These are phyloP conservation scores for Agriopis aurantiaria DNA, from an alignment of 2,888 invertebrate genomes.

Conservation along the genomic window DNA sequence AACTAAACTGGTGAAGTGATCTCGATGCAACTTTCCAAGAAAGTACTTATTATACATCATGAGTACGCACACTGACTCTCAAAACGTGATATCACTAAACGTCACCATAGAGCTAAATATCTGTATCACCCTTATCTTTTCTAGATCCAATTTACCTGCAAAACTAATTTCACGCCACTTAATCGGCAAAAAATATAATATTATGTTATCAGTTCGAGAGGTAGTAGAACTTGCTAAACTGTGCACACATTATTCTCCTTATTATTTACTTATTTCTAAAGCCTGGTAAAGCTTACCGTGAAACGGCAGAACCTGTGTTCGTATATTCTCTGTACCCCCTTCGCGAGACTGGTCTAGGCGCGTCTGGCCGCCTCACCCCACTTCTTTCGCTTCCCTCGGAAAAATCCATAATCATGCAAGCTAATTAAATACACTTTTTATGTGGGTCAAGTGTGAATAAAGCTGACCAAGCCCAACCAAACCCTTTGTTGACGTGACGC, in stretches of 20 bases:
- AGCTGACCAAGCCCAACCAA: constrained; percentile 69
- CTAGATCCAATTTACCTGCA: background rate
- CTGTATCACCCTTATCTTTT: background rate
- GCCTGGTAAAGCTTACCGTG: constrained; percentile 59
- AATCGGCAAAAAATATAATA: background rate
- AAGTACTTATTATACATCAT: too few species aligned
- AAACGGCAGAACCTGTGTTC: constrained; percentile 69
- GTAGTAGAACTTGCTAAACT: background rate
- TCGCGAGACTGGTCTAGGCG: constrained; percentile 75
- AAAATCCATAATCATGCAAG: constrained; percentile 76
- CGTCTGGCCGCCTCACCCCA: constrained; percentile 64
- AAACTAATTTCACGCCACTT: constrained; percentile 8
- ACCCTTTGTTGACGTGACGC: constrained; percentile 67
- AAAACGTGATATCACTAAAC: background rate
- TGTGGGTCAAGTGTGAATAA: constrained; percentile 54
- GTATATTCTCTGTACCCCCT: constrained; percentile 75
- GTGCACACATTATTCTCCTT: background rate
- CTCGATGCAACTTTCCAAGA: too few species aligned
- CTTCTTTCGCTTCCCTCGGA: constrained; percentile 69
- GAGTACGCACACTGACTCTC: too few species aligned
- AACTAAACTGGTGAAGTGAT: too few species aligned
- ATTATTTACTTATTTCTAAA: background rate
- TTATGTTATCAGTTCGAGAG: background rate
- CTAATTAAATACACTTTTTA: constrained; percentile 57
- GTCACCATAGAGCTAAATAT: background rate